These are phyloP conservation scores for Forbesichthys papilliferus DNA, from an alignment of 2,113 vertebrate species.

Conservation along the genomic window DNA sequence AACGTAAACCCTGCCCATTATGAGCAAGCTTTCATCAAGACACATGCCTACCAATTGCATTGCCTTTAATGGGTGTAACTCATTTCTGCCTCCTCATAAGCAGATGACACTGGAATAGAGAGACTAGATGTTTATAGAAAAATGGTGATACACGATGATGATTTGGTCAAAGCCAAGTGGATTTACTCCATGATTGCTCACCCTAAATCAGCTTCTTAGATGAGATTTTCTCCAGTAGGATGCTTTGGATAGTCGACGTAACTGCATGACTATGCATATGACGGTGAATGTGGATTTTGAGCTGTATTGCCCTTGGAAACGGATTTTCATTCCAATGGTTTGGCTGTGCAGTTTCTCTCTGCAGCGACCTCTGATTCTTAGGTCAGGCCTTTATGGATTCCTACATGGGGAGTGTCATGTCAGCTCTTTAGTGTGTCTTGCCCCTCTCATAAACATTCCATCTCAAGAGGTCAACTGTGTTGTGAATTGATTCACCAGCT, in stretches of 20 bases:
- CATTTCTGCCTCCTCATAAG: too few species aligned
- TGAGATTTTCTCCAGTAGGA: slow-evolving; percentile 42
- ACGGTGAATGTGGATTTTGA: slow-evolving; percentile 12
- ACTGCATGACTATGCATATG: slow-evolving; percentile 24
- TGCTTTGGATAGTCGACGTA: slow-evolving; percentile 35
- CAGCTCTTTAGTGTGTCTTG: slow-evolving; percentile 1
- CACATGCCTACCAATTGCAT: too few species aligned
- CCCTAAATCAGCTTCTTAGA: slow-evolving; percentile 59
- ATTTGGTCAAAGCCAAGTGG: slow-evolving; percentile 41
- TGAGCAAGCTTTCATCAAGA: too few species aligned
- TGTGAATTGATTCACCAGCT: neutral
- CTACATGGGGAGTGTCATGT: slow-evolving; percentile 31
- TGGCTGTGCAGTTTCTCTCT: neutral
- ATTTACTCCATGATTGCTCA: slow-evolving; percentile 42
- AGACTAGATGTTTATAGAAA: neutral
- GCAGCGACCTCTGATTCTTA: slow-evolving; percentile 14
- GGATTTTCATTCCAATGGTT: slow-evolving; percentile 4
- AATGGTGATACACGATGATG: slow-evolving; percentile 15
- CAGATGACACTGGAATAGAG: slow-evolving; percentile 5
- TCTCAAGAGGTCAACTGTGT: slow-evolving; percentile 13
- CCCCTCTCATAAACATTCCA: slow-evolving; percentile 10
- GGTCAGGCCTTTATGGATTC: slow-evolving; percentile 37
- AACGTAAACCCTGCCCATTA: too few species aligned
- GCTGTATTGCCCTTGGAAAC: slow-evolving; percentile 3
- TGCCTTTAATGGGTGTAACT: too few species aligned